Conservation (phyloP, 2,888 invertebrate genomes). For the Melangyna quadrimaculata region DNA sequence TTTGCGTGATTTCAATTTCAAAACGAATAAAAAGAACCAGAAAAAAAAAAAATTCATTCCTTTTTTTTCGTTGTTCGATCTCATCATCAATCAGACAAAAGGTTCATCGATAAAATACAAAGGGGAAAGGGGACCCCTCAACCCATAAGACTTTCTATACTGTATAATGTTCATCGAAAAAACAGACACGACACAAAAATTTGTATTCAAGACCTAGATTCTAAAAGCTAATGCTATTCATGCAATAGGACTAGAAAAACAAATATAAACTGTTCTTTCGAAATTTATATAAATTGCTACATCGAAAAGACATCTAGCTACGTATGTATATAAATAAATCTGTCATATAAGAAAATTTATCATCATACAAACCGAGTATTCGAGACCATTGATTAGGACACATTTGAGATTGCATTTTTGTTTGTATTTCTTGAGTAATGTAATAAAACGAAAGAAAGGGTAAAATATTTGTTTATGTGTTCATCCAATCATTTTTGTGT, state of each 20-base stretch:
- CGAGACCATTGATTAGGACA: conserved; percentile 34
- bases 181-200: conserved; percentile 22
- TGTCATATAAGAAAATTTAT: conserved; percentile 28
- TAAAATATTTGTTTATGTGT: background rate
- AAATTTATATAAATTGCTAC: conserved; percentile 38
- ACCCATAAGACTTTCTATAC: background rate
- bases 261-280: conserved; percentile 41
- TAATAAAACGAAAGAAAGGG: background rate
- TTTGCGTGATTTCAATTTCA: conserved; percentile 39
- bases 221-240: conserved; percentile 37
- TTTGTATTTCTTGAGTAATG: background rate
- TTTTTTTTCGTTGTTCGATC: conserved; percentile 4
- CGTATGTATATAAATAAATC: conserved; percentile 3
- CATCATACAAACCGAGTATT: conserved; percentile 22
- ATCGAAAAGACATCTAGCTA: background rate
- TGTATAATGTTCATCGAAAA: background rate
- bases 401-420: conserved; percentile 17
- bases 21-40: conserved; percentile 16
- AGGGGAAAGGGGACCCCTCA: background rate
- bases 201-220: conserved; percentile 37
- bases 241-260: conserved; percentile 34
- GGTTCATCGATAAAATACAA: conserved; percentile 36
- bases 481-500: background rate
- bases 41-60: background rate
- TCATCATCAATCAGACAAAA: conserved; percentile 41